These are phyloP conservation scores for Calyptomena viridis DNA, from an alignment of 2,113 vertebrate genomes.

Conservation along the genomic window DNA sequence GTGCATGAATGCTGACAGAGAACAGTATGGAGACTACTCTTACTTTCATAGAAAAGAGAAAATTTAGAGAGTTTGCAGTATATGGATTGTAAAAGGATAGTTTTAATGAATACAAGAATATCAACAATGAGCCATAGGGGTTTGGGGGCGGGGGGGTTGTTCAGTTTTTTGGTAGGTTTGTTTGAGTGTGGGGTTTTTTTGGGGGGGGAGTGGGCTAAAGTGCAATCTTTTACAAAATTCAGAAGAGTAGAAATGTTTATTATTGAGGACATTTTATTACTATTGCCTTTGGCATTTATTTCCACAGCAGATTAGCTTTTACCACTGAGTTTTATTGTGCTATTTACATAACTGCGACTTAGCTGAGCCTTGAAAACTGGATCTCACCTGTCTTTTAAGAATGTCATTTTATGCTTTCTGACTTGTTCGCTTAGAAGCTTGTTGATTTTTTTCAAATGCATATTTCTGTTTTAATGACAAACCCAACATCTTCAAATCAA, in stretches of 20 bases:
- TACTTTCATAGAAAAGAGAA: not conserved
- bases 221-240: not conserved
- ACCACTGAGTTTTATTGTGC: not conserved
- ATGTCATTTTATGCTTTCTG: not conserved
- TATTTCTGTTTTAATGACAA: conserved; percentile 17
- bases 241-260: not conserved
- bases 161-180: not conserved
- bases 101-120: not conserved
- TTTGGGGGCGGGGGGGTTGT: not conserved
- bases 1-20: not conserved
- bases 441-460: not conserved
- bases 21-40: not conserved
- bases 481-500: not conserved
- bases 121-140: not conserved
- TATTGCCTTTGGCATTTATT: not conserved
- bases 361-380: not conserved
- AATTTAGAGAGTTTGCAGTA: not conserved
- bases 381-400: conserved; percentile 1
- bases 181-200: not conserved
- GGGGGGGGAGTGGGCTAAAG: not conserved
- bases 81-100: not conserved
- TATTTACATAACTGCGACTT: not conserved
- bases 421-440: not conserved
- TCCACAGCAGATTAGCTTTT: not conserved
- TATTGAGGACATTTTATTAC: not conserved